Evolutionary conservation across 2,113 vertebrate genomes (phyloP).

Genomic region (Python bivittatus): DNA sequence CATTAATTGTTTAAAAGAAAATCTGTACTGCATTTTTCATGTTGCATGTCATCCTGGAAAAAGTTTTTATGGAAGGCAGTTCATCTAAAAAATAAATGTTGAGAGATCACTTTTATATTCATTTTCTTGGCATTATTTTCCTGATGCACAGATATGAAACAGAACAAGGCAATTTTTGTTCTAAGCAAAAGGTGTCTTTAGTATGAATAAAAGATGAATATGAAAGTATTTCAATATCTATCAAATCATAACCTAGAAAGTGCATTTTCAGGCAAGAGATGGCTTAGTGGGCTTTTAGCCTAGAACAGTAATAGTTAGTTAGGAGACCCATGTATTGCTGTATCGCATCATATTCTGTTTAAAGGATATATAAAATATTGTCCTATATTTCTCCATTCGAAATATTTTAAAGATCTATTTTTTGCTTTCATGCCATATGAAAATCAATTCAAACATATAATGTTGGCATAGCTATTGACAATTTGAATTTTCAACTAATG

Average conservation of each 20-base stretch:
- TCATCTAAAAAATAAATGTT: neutral
- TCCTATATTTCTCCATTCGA: neutral
- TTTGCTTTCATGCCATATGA: constrained; percentile 1
- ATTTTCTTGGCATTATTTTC: neutral
- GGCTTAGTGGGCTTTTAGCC: neutral
- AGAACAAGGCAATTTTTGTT: neutral
- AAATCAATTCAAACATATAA: constrained; percentile 28
- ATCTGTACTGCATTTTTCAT: neutral
- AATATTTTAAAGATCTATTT: constrained; percentile 19
- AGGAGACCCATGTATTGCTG: neutral
- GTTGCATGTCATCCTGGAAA: neutral
- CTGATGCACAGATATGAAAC: neutral
- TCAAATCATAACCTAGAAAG: neutral
- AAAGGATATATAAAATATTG: constrained; percentile 26
- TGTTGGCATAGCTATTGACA: constrained; percentile 3
- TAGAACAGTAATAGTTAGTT: constrained; percentile 9
- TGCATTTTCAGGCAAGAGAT: neutral
- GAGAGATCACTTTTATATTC: neutral
- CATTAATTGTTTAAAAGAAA: neutral
- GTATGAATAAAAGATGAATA: neutral
- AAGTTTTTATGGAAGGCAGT: neutral
- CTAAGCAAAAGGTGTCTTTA: neutral
- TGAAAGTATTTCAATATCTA: neutral
- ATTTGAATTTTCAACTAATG: neutral
- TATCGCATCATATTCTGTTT: neutral